Evolutionary conservation across 2,113 vertebrate species (phyloP).

Genomic region (Brachypodius melanocephalos): DNA sequence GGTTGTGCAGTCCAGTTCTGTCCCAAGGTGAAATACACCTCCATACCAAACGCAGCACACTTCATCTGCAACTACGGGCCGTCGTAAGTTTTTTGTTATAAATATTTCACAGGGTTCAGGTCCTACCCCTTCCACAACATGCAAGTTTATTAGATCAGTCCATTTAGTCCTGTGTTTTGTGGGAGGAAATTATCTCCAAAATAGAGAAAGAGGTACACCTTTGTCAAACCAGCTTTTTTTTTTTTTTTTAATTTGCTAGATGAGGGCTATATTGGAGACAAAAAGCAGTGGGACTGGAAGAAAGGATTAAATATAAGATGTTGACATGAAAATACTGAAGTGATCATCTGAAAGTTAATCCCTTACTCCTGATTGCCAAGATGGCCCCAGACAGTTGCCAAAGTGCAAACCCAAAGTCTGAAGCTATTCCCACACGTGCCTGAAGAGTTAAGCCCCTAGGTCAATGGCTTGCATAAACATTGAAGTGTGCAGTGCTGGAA

Average conservation of each 20-base stretch:
- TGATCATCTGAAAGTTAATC: neutral
- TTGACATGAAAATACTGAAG: neutral
- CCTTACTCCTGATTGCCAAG: neutral
- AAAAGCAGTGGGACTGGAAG: neutral
- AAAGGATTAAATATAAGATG: neutral
- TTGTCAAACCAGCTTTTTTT: neutral
- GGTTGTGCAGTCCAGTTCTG: constrained; percentile 69
- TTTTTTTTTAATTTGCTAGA: neutral
- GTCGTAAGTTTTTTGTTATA: constrained; percentile 12
- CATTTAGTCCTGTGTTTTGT: neutral
- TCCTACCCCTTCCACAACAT: neutral
- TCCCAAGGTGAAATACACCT: neutral
- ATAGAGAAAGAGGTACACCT: neutral
- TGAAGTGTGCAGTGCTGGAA: neutral
- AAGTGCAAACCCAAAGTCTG: neutral
- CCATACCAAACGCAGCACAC: neutral
- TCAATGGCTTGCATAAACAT: neutral
- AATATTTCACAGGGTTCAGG: neutral
- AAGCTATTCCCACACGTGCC: neutral
- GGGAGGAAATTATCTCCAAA: neutral
- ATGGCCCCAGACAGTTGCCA: neutral
- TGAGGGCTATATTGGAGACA: neutral
- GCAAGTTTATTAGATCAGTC: neutral
- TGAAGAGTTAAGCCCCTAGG: neutral
- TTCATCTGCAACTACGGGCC: constrained; percentile 69